Conservation (phyloP, 2,888 invertebrate genomes). For the Lasiommata megera region DNA sequence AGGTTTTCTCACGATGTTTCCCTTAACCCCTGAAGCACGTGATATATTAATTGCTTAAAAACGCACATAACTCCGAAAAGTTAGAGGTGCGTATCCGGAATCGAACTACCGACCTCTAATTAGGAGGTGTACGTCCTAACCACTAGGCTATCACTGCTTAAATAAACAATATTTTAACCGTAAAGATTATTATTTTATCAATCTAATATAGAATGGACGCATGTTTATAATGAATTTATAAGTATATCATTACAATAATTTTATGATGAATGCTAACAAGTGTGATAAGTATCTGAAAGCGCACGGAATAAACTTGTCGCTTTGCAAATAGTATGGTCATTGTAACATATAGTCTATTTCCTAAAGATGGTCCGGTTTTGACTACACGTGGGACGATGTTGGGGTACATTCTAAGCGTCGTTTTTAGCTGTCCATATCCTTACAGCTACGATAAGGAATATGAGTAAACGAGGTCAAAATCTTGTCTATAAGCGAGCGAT, state of each 20-base stretch:
- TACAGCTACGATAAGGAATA: not conserved
- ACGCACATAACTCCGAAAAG: no score
- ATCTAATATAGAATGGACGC: no score
- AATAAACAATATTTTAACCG: no score
- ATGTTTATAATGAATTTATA: no score
- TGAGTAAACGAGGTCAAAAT: conserved; percentile 3
- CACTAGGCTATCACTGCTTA: no score
- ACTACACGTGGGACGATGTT: conserved; percentile 8
- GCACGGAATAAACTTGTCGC: conserved; percentile 4
- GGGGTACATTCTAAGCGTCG: not conserved
- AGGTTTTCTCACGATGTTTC: no score
- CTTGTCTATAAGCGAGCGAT: not conserved
- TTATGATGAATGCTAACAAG: not conserved
- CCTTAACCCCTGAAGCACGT: no score
- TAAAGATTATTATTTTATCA: no score
- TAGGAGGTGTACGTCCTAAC: no score
- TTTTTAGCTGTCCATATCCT: conserved; percentile 5
- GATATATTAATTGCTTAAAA: no score
- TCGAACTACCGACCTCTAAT: no score
- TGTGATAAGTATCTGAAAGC: not conserved
- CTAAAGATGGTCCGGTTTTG: conserved; percentile 15
- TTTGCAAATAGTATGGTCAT: conserved; percentile 5
- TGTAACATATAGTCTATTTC: conserved; percentile 11
- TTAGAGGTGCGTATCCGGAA: no score
- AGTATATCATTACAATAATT: not conserved